Percentiles rank a stretch among this genome's conserved stretches.
These are phyloP conservation scores for Orussus abietinus DNA, from an alignment of 1,140 invertebrate species.

Conservation along the genomic window DNA sequence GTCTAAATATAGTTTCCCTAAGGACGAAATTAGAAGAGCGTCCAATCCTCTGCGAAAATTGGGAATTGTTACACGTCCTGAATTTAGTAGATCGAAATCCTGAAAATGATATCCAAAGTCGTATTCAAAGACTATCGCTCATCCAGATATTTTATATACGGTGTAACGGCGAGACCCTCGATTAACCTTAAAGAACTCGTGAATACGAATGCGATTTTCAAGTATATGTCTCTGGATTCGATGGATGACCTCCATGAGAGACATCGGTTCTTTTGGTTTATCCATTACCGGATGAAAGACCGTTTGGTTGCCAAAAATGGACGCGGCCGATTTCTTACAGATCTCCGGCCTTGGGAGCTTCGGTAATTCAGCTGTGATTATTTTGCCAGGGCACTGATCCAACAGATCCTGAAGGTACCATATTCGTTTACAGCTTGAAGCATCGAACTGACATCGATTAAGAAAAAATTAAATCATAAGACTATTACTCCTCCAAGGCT, in stretches of 20 bases:
- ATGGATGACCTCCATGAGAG: conserved; percentile 47
- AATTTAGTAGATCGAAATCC: conserved; percentile 62
- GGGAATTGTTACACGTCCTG: conserved; percentile 60
- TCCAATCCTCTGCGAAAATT: conserved; percentile 65
- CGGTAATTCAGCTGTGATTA: conserved; percentile 63
- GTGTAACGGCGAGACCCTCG: too few species aligned
- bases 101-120: conserved; percentile 29
- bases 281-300: conserved; percentile 57
- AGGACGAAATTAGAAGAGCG: conserved; percentile 57
- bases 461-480: conserved; percentile 7
- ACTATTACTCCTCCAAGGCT: conserved; percentile 56
- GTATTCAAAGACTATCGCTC: not conserved
- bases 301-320: conserved; percentile 54
- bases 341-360: conserved; percentile 63
- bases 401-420: conserved; percentile 48
- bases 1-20: conserved; percentile 53
- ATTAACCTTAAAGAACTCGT: conserved; percentile 61
- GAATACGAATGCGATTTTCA: conserved; percentile 58
- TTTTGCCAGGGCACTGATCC: conserved; percentile 57
- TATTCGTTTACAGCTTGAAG: conserved; percentile 5
- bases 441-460: conserved; percentile 1
- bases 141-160: too few species aligned
- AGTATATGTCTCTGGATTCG: conserved; percentile 60
- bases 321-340: conserved; percentile 50
- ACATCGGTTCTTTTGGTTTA: conserved; percentile 28